These are phyloP conservation scores for Zaprionus taronus DNA, from an alignment of 1,140 invertebrate species.

Conservation along the genomic window DNA sequence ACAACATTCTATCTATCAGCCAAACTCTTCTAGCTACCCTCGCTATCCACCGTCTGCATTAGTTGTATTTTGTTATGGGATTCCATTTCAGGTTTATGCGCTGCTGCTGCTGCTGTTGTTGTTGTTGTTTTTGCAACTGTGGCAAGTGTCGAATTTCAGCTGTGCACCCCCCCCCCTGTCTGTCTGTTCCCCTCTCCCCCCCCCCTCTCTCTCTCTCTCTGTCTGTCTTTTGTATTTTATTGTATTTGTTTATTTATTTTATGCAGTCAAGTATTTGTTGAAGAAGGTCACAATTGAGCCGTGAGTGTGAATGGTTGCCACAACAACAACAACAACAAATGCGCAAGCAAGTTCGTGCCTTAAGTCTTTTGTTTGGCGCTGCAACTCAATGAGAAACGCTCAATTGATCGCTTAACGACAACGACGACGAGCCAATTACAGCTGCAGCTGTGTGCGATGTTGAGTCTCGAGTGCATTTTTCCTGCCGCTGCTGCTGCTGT, in stretches of 20 bases:
- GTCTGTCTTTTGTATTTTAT: slow-evolving; percentile 8
- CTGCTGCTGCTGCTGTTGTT: slow-evolving; percentile 3
- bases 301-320: slow-evolving; percentile 41
- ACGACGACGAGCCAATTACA: slow-evolving; percentile 19
- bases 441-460: slow-evolving; percentile 7
- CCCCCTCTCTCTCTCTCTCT: no score
- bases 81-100: slow-evolving; percentile 69
- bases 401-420: slow-evolving; percentile 27
- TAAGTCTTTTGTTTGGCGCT: slow-evolving; percentile 68
- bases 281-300: slow-evolving; percentile 66
- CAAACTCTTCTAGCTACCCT: slow-evolving; percentile 6
- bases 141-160: slow-evolving; percentile 17
- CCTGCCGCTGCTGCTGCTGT: slow-evolving; percentile 46
- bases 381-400: slow-evolving; percentile 48
- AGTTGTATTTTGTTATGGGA: slow-evolving; percentile 21
- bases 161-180: neutral
- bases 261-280: slow-evolving; percentile 29
- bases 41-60: slow-evolving; percentile 13
- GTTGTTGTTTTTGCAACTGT: slow-evolving; percentile 33
- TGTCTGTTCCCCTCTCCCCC: neutral
- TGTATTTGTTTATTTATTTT: slow-evolving; percentile 37
- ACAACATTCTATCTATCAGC: neutral
- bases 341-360: slow-evolving; percentile 79
- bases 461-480: slow-evolving; percentile 23
- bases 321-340: no score